A percentile compares a stretch with the other conserved stretches of the same genome.
phyloP scores from a whole-genome alignment of 2,888 invertebrate species.

The Girardia tigrina region DNA sequence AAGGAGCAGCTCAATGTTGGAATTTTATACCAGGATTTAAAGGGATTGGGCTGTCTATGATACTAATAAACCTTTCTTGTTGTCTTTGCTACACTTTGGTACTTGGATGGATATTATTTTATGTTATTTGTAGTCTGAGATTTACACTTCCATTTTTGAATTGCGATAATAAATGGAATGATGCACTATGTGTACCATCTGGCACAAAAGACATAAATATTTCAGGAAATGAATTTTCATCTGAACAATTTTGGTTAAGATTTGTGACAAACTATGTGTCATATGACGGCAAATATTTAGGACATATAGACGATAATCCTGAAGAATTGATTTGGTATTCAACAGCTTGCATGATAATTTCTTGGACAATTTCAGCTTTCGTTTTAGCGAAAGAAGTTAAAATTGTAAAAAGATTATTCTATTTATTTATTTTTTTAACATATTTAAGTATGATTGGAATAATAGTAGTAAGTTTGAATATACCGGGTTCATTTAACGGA shows the following conservation, averaged over 20 bases:
- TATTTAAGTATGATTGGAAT: background rate
- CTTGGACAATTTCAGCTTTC: background rate
- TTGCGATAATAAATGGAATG: background rate
- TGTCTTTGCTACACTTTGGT: background rate
- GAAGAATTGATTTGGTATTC: background rate
- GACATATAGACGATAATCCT: background rate
- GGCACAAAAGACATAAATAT: background rate
- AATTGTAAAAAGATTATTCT: background rate
- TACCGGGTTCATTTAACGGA: background rate
- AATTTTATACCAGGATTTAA: background rate
- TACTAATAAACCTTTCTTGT: background rate
- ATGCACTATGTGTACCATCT: background rate
- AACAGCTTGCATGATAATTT: background rate
- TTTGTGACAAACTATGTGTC: background rate
- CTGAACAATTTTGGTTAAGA: conserved; percentile 3
- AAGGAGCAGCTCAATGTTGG: background rate
- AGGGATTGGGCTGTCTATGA: background rate
- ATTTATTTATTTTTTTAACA: background rate
- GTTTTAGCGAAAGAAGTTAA: background rate
- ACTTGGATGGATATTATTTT: background rate
- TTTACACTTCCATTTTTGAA: background rate
- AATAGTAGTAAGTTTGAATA: background rate
- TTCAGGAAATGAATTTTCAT: background rate
- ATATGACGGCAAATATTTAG: background rate
- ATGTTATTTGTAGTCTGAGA: background rate